These are phyloP conservation scores for Spilosoma lubricipeda DNA, from an alignment of 2,888 invertebrate genomes.

Conservation along the genomic window DNA sequence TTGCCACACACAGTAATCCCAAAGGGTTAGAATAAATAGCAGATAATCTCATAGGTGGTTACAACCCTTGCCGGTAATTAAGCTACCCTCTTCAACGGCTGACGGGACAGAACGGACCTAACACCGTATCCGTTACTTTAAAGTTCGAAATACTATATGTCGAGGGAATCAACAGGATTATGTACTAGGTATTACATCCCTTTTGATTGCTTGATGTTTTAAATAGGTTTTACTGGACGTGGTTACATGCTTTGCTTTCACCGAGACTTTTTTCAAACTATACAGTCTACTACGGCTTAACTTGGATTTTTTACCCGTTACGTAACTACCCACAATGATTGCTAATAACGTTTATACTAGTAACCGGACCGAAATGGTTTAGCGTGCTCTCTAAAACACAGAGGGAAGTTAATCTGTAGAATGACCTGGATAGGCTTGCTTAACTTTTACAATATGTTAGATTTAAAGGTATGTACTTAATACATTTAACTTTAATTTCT, in stretches of 20 bases:
- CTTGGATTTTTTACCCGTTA: no score
- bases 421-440: no score
- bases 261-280: no score
- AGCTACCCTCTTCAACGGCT: conserved; percentile 20
- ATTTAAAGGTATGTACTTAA: no score
- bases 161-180: not conserved
- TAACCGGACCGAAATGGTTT: no score
- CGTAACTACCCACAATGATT: no score
- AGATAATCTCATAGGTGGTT: conserved; percentile 39
- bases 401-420: no score
- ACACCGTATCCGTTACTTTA: not conserved
- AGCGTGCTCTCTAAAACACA: no score
- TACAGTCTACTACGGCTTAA: no score
- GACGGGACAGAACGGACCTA: conserved; percentile 1
- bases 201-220: not conserved
- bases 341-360: no score
- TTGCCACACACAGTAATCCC: conserved; percentile 1
- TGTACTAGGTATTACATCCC: not conserved
- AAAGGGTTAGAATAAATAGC: conserved; percentile 28
- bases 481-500: no score
- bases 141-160: not conserved
- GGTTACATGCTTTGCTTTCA: not conserved
- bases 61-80: conserved; percentile 34
- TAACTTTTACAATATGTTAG: no score
- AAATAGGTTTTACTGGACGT: not conserved